phyloP scores from a whole-genome alignment of 2,797 vertebrate species.

The Tachyglossus aculeatus region DNA sequence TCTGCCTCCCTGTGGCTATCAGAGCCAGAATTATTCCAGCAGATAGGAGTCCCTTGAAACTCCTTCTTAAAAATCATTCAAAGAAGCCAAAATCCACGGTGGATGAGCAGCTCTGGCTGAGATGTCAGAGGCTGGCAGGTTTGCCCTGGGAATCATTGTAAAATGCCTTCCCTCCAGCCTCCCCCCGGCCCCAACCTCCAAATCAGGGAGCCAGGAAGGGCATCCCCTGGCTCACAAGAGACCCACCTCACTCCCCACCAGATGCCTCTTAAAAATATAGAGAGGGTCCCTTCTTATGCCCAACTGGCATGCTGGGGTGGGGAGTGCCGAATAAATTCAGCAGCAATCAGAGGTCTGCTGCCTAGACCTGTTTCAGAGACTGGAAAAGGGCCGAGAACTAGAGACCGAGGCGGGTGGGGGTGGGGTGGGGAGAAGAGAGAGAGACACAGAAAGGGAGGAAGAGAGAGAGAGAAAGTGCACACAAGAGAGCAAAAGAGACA shows the following conservation, averaged over 20 bases:
- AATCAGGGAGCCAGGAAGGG: no score
- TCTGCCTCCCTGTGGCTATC: constrained; percentile 7
- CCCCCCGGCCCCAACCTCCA: not conserved
- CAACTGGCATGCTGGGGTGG: no score
- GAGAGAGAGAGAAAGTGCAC: not conserved
- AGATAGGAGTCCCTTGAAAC: no score
- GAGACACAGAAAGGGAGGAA: not conserved
- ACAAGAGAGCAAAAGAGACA: no score
- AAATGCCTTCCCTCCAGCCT: not conserved
- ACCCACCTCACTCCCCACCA: not conserved
- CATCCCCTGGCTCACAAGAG: not conserved
- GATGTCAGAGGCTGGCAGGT: not conserved
- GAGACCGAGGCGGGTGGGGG: not conserved
- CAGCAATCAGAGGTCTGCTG: not conserved
- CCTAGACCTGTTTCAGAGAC: not conserved
- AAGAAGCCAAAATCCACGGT: constrained; percentile 11
- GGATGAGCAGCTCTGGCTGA: constrained; percentile 11
- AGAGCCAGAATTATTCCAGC: not conserved
- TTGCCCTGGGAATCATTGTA: not conserved
- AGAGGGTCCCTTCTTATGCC: no score
- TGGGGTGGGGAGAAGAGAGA: not conserved
- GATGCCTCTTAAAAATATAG: not conserved
- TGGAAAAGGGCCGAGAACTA: no score
- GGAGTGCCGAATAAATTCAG: not conserved
- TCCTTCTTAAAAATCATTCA: not conserved